Base-by-base conservation (phyloP, 2,888 invertebrate species). In the Epinotia ramella region DNA sequence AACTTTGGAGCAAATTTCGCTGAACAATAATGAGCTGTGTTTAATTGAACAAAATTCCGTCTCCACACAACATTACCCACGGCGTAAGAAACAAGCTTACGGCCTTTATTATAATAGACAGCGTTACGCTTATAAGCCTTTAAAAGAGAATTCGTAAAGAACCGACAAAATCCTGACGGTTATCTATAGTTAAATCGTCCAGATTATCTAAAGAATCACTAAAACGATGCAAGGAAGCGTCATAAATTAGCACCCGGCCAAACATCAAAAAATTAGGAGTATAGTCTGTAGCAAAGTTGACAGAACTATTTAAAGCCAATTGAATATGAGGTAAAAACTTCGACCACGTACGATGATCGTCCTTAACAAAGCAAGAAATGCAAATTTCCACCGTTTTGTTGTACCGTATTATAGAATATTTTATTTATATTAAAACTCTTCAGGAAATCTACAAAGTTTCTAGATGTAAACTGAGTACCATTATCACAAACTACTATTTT, bases 231-330 rank as follows among this genome's bases (percentile, higher is more conserved):
- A 66, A 49, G 11, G 59, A 53, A 12, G 57, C 73, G 53, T 73
- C 73, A 6, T 62, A 40, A 53, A 73, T 73, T 13, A 60, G 20
- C 40, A 67, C 73, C 24, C 67, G 49, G 62, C 73, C 73, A 24
- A 73, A 73, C 73, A 73, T 73, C 5, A 73, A 28, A 63, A 73
- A 66, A 53, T 73, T 66, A 49, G 73, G 73, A 20, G 65, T 73
- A 59, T 13, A 60, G 16, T 65, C 73, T 7, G 66, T 66, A 2
- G 57, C 73, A 24, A 73, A 62, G 2, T 62, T 73, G 16, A 73
- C 28, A 60, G 66, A 40, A 46, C 59, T 65, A 67, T 73, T 73
- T 16, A 73, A 65, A 33, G 67, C 73, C 6, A 57, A 24, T 53
- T 73, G 73, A 40, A 73, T 40, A 62, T 73, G 49, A 62, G 60